These are phyloP conservation scores for Cylindroiulus punctatus DNA, from an alignment of 2,888 invertebrate species.

Conservation along the genomic window DNA sequence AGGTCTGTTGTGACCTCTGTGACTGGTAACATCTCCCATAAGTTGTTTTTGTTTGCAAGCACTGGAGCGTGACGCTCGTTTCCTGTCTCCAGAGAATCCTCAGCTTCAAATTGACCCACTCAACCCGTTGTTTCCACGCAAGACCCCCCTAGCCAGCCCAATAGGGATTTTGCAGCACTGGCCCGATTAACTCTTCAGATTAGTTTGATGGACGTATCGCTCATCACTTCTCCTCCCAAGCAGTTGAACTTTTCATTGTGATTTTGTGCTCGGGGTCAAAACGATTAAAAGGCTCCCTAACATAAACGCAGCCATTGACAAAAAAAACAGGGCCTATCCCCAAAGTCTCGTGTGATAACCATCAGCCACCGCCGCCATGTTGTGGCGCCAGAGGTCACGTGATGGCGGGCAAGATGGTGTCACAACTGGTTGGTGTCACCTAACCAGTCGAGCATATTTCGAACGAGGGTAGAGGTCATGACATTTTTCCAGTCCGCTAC, in stretches of 20 bases:
- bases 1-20: background rate
- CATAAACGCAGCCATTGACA: background rate
- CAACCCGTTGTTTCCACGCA: constrained; percentile 25
- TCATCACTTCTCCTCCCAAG: background rate
- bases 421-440: no score
- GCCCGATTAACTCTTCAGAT: background rate
- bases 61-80: constrained; percentile 10
- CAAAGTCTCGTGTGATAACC: background rate
- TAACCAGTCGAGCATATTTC: no score
- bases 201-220: background rate
- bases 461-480: no score
- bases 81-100: background rate
- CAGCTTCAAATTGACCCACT: background rate
- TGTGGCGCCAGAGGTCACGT: background rate
- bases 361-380: background rate
- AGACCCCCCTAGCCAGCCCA: background rate
- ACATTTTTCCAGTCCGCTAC: no score
- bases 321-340: background rate
- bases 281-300: background rate
- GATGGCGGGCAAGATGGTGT: background rate
- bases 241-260: background rate
- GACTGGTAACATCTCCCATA: background rate
- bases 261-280: constrained; percentile 11
- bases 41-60: constrained; percentile 43
- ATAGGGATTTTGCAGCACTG: background rate